Base-by-base conservation (phyloP, 2,888 invertebrate genomes). In the Heteromyza rotundicornis region DNA sequence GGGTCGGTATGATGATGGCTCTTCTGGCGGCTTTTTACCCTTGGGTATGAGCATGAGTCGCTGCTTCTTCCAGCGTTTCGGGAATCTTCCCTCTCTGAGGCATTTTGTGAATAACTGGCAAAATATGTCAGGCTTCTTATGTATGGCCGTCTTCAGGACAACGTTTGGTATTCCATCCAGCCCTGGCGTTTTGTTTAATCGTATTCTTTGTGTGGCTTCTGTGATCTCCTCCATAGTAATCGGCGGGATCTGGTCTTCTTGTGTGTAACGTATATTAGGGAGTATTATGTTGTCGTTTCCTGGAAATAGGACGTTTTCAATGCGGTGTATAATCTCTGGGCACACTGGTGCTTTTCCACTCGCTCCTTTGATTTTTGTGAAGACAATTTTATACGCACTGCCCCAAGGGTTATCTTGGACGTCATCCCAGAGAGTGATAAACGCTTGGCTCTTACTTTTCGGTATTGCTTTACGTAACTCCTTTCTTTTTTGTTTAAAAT, bases 141-240 rank as follows among this genome's bases (percentile, higher is more conserved):
- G 10, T 1, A 50, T 51, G 10, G 57, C 57, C 23, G 52, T 35
- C 27, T 62, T 62, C 19, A 57, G 16, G n/a, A 27, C 61, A 2
- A 47, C 44, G 14, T 60, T 62, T 19, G 53, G 50, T 2, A 56
- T 50, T 14, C 50, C 55, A n/a, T 59, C 17, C 16, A 60, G 35
- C 12, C 51, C 56, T 19, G 56, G 56, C 12, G 60, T 49, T 22
- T 60, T 60, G 2, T 56, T 56, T 16, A 55, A 54, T 12, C 27
- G 22, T 3, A 50, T 50, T 22, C 20, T 50, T 3, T 17, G 10
- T 20, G 10, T 10, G 22, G 10, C 19, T 50, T 20, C 16, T 17
- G 19, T 12, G 16, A 50, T 8, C 20, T 50, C 50, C 12, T 5
- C 50, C 50, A 22, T 17, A 24, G 10, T 22, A 1, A 50, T 12